A percentile compares a stretch with the other conserved stretches of the same genome.
Evolutionary conservation across 1,140 invertebrate species (phyloP).

Genomic region (Magallana ariakensis): DNA sequence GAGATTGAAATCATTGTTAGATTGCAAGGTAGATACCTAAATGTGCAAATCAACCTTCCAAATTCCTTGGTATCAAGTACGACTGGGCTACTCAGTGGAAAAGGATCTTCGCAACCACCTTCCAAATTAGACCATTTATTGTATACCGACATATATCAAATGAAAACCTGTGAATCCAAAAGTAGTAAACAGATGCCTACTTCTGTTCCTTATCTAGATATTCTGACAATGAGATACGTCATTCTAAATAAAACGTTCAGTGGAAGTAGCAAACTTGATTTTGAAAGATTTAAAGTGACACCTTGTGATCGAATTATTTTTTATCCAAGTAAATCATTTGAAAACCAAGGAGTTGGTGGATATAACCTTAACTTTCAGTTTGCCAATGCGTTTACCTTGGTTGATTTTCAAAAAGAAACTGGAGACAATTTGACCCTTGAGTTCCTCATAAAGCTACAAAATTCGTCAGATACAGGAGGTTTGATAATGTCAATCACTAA

Average conservation of each 20-base stretch:
- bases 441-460: slow-evolving; percentile 55
- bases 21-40: slow-evolving; percentile 54
- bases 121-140: slow-evolving; percentile 51
- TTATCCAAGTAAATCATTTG: slow-evolving; percentile 52
- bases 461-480: slow-evolving; percentile 45
- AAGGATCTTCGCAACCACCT: slow-evolving; percentile 21
- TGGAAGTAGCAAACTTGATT: slow-evolving; percentile 28
- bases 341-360: slow-evolving; percentile 55
- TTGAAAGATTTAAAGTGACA: slow-evolving; percentile 44
- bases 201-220: not conserved
- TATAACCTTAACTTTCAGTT: slow-evolving; percentile 58
- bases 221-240: slow-evolving; percentile 8
- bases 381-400: slow-evolving; percentile 52
- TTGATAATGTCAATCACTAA: slow-evolving; percentile 63
- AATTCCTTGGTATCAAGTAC: slow-evolving; percentile 36
- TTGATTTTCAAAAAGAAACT: slow-evolving; percentile 51
- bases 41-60: slow-evolving; percentile 44
- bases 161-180: slow-evolving; percentile 30
- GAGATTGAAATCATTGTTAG: slow-evolving; percentile 48
- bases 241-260: not conserved
- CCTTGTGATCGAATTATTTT: slow-evolving; percentile 59
- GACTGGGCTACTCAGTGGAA: slow-evolving; percentile 57
- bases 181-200: slow-evolving; percentile 10
- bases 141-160: slow-evolving; percentile 45
- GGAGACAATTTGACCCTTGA: slow-evolving; percentile 59